These are phyloP conservation scores for Otis tarda DNA, from an alignment of 2,113 vertebrate species.

Conservation along the genomic window DNA sequence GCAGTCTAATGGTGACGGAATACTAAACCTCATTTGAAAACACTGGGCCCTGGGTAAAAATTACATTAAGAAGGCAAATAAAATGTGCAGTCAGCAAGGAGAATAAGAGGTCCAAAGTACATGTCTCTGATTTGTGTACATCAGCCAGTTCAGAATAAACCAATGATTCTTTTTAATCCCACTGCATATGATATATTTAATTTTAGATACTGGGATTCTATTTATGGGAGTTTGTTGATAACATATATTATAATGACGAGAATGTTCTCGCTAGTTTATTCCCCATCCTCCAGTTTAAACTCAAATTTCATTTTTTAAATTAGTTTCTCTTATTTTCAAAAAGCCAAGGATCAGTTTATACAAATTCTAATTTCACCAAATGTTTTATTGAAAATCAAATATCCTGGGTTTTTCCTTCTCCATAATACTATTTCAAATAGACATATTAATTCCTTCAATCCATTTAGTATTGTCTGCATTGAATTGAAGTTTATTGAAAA, in stretches of 20 bases:
- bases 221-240: not conserved
- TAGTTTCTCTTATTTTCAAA: slow-evolving; percentile 6
- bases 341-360: not conserved
- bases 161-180: not conserved
- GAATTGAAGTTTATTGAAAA: slow-evolving; percentile 29
- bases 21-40: not conserved
- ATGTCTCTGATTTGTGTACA: not conserved
- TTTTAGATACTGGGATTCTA: not conserved
- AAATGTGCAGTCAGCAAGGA: not conserved
- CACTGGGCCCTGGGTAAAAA: not conserved
- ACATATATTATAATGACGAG: not conserved
- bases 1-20: not conserved
- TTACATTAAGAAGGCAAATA: not conserved
- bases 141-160: not conserved
- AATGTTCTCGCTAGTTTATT: not conserved
- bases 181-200: not conserved
- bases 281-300: not conserved
- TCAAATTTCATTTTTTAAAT: not conserved
- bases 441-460: slow-evolving; percentile 4
- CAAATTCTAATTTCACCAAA: slow-evolving; percentile 10
- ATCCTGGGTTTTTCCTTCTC: not conserved
- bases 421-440: not conserved
- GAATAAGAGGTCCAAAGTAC: not conserved
- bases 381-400: slow-evolving; percentile 34
- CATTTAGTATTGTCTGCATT: not conserved